Percentiles rank a stretch among this genome's conserved stretches.
These are phyloP conservation scores for Alcedo atthis DNA, from an alignment of 2,797 vertebrate genomes.

Conservation along the genomic window DNA sequence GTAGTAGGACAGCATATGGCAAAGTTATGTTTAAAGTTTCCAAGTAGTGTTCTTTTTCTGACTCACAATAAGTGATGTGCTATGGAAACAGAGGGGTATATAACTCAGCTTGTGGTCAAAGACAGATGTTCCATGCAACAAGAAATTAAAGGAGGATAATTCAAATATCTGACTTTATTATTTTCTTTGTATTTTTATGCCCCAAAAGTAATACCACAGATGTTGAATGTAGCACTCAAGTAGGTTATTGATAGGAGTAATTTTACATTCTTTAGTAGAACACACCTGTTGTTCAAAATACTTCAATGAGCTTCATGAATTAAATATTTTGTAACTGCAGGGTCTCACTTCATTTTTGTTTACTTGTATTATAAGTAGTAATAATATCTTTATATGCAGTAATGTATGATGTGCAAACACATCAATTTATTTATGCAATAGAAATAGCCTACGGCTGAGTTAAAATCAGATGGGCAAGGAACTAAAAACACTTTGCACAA, in stretches of 20 bases:
- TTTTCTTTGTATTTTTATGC: constrained; percentile 47
- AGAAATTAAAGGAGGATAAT: constrained; percentile 39
- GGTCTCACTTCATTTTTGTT: constrained; percentile 13
- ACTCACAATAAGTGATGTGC: constrained; percentile 7
- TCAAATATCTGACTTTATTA: constrained; percentile 25
- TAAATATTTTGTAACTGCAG: neutral
- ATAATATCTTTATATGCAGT: neutral
- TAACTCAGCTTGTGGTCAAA: constrained; percentile 44
- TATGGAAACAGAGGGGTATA: constrained; percentile 1
- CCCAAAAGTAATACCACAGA: constrained; percentile 31
- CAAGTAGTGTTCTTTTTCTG: constrained; percentile 1
- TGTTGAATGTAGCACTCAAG: neutral
- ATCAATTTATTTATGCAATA: neutral
- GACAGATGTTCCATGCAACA: constrained; percentile 41
- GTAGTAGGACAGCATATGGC: constrained; percentile 4
- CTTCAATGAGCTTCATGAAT: constrained; percentile 1
- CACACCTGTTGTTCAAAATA: constrained; percentile 8
- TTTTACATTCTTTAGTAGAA: neutral
- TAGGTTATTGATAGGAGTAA: constrained; percentile 39
- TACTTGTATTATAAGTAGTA: neutral
- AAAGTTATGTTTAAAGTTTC: constrained; percentile 50
- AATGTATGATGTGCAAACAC: neutral
- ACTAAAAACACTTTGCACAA: neutral
- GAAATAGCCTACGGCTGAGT: neutral
- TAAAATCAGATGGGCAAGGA: neutral